Evolutionary conservation across 2,888 invertebrate genomes (phyloP).

Genomic region (Adelphocoris suturalis): DNA sequence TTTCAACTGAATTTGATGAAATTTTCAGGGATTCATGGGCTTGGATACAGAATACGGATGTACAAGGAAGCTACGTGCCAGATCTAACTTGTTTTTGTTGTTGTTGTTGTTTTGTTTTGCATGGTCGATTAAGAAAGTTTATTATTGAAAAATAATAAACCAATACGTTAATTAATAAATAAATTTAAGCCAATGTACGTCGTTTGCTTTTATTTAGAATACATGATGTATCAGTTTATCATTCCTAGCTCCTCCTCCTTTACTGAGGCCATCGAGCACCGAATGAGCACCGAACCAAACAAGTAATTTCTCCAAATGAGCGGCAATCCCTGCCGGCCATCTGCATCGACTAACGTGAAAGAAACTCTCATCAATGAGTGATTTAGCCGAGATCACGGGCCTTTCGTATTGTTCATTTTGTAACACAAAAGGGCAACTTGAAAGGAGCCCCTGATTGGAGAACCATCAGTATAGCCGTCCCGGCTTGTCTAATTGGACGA

Average conservation of each 20-base stretch:
- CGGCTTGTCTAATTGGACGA: constrained; percentile 71
- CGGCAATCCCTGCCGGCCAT: constrained; percentile 1
- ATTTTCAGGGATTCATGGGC: too few species aligned
- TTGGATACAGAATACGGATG: too few species aligned
- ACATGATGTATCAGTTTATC: too few species aligned
- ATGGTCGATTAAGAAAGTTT: too few species aligned
- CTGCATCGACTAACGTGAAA: constrained; percentile 27
- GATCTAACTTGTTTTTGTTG: too few species aligned
- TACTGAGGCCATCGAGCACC: neutral
- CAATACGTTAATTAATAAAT: too few species aligned
- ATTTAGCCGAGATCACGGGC: constrained; percentile 60
- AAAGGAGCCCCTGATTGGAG: constrained; percentile 49
- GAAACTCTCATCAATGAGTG: constrained; percentile 56
- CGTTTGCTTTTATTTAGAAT: too few species aligned
- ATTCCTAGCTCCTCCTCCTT: neutral
- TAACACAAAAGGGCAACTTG: constrained; percentile 37
- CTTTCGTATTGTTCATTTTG: constrained; percentile 1
- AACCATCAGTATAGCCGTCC: constrained; percentile 12
- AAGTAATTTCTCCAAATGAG: constrained; percentile 41
- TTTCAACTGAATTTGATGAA: too few species aligned
- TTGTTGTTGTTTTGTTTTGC: too few species aligned
- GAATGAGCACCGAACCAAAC: constrained; percentile 31
- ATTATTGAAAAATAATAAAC: too few species aligned
- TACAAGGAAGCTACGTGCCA: too few species aligned
- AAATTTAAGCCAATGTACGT: too few species aligned